Conservation (phyloP, 2,113 vertebrate species). For the Pogona vitticeps region DNA sequence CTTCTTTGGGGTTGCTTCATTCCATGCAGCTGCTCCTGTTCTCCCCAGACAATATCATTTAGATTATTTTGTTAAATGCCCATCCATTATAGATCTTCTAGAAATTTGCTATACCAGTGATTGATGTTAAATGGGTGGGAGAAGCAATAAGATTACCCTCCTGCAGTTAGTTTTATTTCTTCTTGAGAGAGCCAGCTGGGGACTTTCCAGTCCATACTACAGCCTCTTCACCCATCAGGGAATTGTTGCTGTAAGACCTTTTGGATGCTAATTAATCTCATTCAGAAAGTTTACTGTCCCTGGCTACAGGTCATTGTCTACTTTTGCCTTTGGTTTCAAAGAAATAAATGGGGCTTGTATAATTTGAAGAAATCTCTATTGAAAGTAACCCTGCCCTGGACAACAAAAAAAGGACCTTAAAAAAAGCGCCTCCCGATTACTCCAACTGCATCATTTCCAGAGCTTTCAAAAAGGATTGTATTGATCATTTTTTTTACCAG, state of each 20-base stretch:
- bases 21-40: not conserved
- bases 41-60: not conserved
- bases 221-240: constrained; percentile 34
- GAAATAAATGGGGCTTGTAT: constrained; percentile 48
- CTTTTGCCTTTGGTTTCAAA: constrained; percentile 58
- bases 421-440: not conserved
- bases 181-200: constrained; percentile 56
- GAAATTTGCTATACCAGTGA: not conserved
- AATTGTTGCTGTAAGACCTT: constrained; percentile 47
- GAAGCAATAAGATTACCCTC: not conserved
- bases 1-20: not conserved
- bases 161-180: constrained; percentile 39
- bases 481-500: not conserved
- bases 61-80: not conserved
- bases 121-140: not conserved
- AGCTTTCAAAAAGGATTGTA: constrained; percentile 1
- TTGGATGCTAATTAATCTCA: constrained; percentile 65
- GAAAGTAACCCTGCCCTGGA: constrained; percentile 33
- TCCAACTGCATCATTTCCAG: not conserved
- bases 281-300: constrained; percentile 58
- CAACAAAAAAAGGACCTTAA: not conserved
- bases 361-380: constrained; percentile 44
- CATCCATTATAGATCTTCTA: not conserved
- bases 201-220: constrained; percentile 48
- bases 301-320: constrained; percentile 55